Percentiles rank a stretch among this genome's conserved stretches.
These are phyloP conservation scores for Megaceryle torquata DNA, from an alignment of 2,113 vertebrate genomes.

Conservation along the genomic window DNA sequence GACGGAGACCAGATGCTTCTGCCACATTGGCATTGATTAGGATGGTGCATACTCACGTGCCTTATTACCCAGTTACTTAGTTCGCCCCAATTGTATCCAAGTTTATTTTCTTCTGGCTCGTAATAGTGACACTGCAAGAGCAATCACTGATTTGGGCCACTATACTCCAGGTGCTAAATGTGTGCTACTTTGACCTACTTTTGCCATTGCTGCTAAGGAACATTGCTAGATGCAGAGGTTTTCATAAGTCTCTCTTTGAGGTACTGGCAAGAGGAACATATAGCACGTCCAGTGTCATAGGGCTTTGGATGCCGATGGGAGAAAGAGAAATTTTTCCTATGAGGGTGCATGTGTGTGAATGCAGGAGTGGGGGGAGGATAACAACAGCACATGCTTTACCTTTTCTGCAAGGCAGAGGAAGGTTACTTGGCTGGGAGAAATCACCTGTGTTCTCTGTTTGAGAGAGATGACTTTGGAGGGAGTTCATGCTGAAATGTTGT, in stretches of 20 bases:
- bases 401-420: not conserved
- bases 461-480: not conserved
- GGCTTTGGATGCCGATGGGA: not conserved
- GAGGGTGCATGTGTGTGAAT: not conserved
- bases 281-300: fast-evolving
- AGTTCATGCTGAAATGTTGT: not conserved
- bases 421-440: not conserved
- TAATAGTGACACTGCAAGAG: not conserved
- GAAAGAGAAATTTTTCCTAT: not conserved
- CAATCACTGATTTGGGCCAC: not conserved
- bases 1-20: not conserved
- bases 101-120: not conserved
- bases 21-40: not conserved
- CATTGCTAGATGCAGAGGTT: not conserved
- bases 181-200: not conserved
- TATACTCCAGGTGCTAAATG: not conserved
- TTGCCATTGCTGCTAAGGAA: not conserved
- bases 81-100: not conserved
- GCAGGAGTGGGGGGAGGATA: too few species aligned
- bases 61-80: not conserved
- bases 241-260: not conserved
- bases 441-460: not conserved
- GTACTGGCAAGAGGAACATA: not conserved
- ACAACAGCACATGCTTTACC: fast-evolving
- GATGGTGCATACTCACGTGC: not conserved